Percentiles rank a stretch among this genome's conserved stretches.
These are phyloP conservation scores for Pseudolaguvia tuberculata DNA, from an alignment of 2,113 vertebrate species.

Conservation along the genomic window DNA sequence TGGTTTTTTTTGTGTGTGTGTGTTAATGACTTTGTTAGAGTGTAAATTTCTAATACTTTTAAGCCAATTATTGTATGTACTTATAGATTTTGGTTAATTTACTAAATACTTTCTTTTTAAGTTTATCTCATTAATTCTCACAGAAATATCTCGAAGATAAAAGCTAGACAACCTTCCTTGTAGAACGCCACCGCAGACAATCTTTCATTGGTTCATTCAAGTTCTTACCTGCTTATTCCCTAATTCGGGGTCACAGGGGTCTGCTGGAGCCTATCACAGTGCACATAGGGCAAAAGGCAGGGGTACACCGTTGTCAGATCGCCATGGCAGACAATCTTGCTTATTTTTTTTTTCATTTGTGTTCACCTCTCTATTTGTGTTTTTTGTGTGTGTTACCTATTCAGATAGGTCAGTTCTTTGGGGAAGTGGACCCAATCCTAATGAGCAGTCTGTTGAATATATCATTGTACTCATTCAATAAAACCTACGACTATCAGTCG, in stretches of 20 bases:
- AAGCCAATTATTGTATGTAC: neutral
- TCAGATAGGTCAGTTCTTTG: slow-evolving; percentile 85
- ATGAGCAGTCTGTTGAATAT: slow-evolving; percentile 89
- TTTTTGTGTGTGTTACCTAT: slow-evolving; percentile 13
- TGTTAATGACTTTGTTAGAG: neutral
- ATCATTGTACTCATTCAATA: slow-evolving; percentile 89
- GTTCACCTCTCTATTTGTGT: too few relatives aligned
- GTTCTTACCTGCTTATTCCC: too few relatives aligned
- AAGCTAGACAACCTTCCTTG: neutral
- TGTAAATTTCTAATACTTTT: neutral
- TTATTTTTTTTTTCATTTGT: too few relatives aligned
- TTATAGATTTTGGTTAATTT: neutral
- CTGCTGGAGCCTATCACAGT: too few relatives aligned
- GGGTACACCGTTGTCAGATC: too few relatives aligned
- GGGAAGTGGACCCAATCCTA: slow-evolving; percentile 90
- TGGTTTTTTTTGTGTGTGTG: too few relatives aligned
- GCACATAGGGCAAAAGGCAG: too few relatives aligned
- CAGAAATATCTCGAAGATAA: neutral
- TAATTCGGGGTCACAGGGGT: too few relatives aligned
- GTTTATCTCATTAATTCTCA: neutral
- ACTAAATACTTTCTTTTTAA: neutral
- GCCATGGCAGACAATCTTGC: neutral
- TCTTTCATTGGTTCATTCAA: too few relatives aligned
- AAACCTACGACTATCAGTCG: slow-evolving; percentile 96
- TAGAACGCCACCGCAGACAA: neutral